These are phyloP conservation scores for Aegotheles bennettii DNA, from an alignment of 2,113 vertebrate genomes.

Conservation along the genomic window DNA sequence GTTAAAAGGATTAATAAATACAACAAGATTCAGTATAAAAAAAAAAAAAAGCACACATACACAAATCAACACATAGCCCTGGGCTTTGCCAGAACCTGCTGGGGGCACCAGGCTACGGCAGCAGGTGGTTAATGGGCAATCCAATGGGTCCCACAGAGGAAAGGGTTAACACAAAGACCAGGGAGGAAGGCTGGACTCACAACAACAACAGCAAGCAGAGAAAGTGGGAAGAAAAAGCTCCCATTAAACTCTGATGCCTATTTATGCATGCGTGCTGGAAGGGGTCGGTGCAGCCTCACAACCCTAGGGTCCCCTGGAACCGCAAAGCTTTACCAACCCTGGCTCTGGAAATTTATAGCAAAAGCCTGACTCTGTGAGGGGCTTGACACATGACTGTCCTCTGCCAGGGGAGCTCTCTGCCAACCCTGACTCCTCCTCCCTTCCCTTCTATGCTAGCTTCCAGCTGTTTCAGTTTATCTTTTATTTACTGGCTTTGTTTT, in stretches of 20 bases:
- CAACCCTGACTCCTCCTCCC: neutral
- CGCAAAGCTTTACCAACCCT: neutral
- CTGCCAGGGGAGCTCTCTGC: slow-evolving; percentile 9
- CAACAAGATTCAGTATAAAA: neutral
- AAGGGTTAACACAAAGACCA: neutral
- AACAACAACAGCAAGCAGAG: neutral
- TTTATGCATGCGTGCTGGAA: neutral
- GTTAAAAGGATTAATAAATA: neutral
- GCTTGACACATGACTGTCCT: neutral
- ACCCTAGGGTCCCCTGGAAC: neutral
- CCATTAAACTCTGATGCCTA: neutral
- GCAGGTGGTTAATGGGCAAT: neutral
- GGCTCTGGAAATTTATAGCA: neutral
- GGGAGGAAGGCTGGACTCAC: neutral
- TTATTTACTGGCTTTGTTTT: slow-evolving; percentile 17
- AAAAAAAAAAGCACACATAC: neutral
- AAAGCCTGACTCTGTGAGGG: neutral
- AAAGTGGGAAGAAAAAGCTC: neutral
- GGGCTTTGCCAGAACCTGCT: neutral
- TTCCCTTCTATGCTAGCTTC: neutral
- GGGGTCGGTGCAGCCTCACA: neutral
- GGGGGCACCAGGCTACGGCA: neutral
- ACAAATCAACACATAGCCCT: neutral
- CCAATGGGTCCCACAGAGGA: neutral
- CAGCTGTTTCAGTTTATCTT: slow-evolving; percentile 15